phyloP scores from a whole-genome alignment of 2,888 invertebrate species.

The Habrosyne pyritoides region DNA sequence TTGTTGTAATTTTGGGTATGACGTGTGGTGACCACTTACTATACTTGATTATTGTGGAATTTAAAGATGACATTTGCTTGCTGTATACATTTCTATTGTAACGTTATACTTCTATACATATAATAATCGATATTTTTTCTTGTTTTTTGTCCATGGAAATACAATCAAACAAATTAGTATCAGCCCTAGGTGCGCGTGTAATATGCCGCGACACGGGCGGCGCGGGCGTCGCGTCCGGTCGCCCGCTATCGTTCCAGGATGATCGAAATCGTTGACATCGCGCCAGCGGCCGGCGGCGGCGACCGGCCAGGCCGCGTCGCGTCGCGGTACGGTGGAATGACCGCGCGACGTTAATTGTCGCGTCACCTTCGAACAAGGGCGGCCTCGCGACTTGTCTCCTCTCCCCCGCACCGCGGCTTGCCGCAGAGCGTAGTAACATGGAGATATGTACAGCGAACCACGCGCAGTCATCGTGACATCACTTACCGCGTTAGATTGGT shows the following conservation, averaged over 20 bases:
- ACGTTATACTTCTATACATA: no score
- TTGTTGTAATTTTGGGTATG: no score
- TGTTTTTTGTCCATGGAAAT: no score
- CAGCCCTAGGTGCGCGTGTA: slow-evolving; percentile 27
- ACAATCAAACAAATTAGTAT: not conserved
- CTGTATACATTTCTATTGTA: no score
- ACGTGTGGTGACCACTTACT: no score
- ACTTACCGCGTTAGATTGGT: no score
- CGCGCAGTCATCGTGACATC: no score
- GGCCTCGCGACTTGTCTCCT: slow-evolving; percentile 53
- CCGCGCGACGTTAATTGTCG: slow-evolving; percentile 79
- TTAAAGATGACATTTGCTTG: no score
- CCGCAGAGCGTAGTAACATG: slow-evolving; percentile 14
- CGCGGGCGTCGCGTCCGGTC: slow-evolving; percentile 62
- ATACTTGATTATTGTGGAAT: no score
- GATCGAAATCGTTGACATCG: slow-evolving; percentile 80
- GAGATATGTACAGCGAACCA: not conserved
- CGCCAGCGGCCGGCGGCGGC: slow-evolving; percentile 52
- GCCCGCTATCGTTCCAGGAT: slow-evolving; percentile 67
- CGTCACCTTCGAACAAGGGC: slow-evolving; percentile 79
- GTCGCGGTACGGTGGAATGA: slow-evolving; percentile 61
- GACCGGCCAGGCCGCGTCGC: slow-evolving; percentile 13
- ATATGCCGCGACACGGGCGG: slow-evolving; percentile 24
- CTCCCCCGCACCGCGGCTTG: slow-evolving; percentile 20
- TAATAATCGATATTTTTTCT: no score